phyloP scores from a whole-genome alignment of 2,888 invertebrate species.

The Acanthosoma haemorrhoidale region DNA sequence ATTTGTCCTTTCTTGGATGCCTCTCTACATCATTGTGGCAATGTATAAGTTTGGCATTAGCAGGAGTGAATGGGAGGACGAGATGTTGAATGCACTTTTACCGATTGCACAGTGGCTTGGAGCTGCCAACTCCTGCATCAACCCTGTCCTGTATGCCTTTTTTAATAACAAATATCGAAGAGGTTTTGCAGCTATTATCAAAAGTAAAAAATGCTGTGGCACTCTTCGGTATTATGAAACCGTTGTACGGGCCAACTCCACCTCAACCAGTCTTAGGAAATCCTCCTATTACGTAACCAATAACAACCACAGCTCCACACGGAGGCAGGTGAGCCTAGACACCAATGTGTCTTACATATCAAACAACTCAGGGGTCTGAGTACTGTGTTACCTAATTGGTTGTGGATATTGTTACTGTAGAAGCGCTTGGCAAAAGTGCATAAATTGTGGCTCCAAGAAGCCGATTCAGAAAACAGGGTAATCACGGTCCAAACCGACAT shows the following conservation, averaged over 20 bases:
- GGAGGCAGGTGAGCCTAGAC: constrained; percentile 52
- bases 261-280: constrained; percentile 71
- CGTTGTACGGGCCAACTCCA: constrained; percentile 71
- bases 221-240: constrained; percentile 73
- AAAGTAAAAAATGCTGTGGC: constrained; percentile 79
- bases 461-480: constrained; percentile 29
- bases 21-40: constrained; percentile 82
- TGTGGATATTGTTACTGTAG: constrained; percentile 23
- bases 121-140: constrained; percentile 90
- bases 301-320: constrained; percentile 39
- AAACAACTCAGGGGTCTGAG: constrained; percentile 64
- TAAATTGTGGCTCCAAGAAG: constrained; percentile 4
- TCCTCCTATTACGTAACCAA: constrained; percentile 71
- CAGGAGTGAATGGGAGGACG: constrained; percentile 70
- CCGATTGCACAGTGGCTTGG: constrained; percentile 90
- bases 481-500: constrained; percentile 31
- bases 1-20: constrained; percentile 91
- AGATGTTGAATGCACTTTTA: constrained; percentile 70
- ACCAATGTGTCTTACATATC: constrained; percentile 58
- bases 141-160: constrained; percentile 86
- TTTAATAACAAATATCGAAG: constrained; percentile 90
- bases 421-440: constrained; percentile 2
- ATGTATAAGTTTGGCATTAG: constrained; percentile 76
- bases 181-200: constrained; percentile 82
- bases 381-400: background rate